These are phyloP conservation scores for Heliconius congener DNA, from an alignment of 1,140 invertebrate species.

Conservation along the genomic window DNA sequence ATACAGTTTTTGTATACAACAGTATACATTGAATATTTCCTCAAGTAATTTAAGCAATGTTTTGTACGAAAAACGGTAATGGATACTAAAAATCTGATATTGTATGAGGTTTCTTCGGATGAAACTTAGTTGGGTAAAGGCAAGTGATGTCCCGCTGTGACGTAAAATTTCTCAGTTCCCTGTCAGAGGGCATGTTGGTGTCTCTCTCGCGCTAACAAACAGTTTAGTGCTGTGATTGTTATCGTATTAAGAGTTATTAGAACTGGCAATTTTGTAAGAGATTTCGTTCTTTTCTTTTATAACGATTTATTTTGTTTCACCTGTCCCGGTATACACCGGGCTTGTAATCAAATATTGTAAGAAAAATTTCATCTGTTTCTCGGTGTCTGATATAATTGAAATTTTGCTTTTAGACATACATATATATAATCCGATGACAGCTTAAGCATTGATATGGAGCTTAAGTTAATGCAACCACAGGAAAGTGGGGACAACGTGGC, in stretches of 20 bases:
- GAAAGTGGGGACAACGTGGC: too few relatives aligned
- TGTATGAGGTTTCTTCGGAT: background rate
- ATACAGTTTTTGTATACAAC: background rate
- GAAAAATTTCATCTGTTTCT: too few relatives aligned
- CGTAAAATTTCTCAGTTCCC: conserved; percentile 75
- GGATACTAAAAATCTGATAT: conserved; percentile 25
- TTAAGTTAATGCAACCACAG: too few relatives aligned
- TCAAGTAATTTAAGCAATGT: background rate
- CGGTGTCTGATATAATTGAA: too few relatives aligned
- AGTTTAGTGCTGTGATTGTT: conserved; percentile 65
- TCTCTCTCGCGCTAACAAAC: conserved; percentile 71
- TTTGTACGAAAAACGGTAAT: conserved; percentile 41
- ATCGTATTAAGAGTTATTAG: conserved; percentile 42
- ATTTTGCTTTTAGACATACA: too few relatives aligned
- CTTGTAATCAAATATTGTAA: too few relatives aligned
- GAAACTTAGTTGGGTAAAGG: conserved; percentile 39
- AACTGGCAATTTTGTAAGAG: conserved; percentile 25
- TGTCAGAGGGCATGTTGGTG: conserved; percentile 60
- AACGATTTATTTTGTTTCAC: background rate
- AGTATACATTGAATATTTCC: background rate
- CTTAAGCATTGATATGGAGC: too few relatives aligned
- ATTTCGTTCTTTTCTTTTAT: background rate
- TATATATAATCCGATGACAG: too few relatives aligned
- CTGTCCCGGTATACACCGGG: too few relatives aligned
- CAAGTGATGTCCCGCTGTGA: conserved; percentile 72